Evolutionary conservation across 2,888 invertebrate genomes (phyloP).

Genomic region (Phyto melanocephala): DNA sequence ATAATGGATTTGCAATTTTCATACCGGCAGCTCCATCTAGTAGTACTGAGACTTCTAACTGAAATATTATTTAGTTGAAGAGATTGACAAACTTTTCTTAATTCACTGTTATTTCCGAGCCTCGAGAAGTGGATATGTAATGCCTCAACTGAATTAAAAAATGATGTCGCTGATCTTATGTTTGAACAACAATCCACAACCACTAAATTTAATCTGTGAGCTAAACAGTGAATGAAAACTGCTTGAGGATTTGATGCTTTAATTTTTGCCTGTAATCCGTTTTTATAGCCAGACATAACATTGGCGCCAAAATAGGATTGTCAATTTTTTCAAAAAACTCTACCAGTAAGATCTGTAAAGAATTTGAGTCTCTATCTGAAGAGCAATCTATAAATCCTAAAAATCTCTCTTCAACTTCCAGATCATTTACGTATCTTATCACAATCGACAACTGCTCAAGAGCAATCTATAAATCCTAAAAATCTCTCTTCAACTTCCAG

Average conservation of each 20-base stretch:
- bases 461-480: conserved; percentile 8
- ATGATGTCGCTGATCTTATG: no score
- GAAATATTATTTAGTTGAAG: no score
- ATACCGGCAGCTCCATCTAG: neutral
- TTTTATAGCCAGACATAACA: conserved; percentile 7
- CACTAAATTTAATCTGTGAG: no score
- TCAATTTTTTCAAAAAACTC: neutral
- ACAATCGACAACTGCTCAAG: neutral
- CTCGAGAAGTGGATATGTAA: no score
- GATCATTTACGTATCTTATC: neutral
- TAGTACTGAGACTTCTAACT: neutral
- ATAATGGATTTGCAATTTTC: neutral
- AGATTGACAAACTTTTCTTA: no score
- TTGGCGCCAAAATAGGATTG: conserved; percentile 13
- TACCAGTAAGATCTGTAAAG: conserved; percentile 4
- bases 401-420: conserved; percentile 25
- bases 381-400: conserved; percentile 6
- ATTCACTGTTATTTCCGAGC: no score
- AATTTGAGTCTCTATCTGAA: neutral
- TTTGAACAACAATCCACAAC: no score
- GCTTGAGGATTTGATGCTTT: neutral
- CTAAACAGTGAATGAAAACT: neutral
- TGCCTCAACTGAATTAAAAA: no score
- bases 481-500: conserved; percentile 24
- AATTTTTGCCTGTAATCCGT: neutral